Conservation (phyloP, 1,140 invertebrate species). For the Caerostris extrusa region DNA sequence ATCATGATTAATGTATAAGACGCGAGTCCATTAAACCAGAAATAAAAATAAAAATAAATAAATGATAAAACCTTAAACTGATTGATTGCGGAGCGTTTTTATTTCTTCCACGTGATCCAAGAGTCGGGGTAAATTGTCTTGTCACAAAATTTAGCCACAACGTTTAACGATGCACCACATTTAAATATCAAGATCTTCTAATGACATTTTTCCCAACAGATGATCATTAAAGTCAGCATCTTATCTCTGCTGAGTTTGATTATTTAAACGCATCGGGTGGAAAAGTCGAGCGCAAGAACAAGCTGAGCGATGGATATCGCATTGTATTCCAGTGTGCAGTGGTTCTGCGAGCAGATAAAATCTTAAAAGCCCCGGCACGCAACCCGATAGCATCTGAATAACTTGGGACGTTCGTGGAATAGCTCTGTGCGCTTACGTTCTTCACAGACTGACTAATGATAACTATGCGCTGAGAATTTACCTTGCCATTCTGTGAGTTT, state of each 20-base stretch:
- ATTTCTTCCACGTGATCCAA: background rate
- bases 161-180: background rate
- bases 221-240: conserved; percentile 40
- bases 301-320: conserved; percentile 9
- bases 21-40: too few relatives aligned
- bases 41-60: background rate
- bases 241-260: conserved; percentile 13
- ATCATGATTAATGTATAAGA: too few relatives aligned
- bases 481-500: background rate
- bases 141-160: background rate
- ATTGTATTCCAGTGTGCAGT: conserved; percentile 16
- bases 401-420: background rate
- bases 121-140: background rate
- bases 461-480: conserved; percentile 27
- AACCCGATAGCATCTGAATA: conserved; percentile 1
- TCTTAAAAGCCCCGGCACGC: conserved; percentile 23
- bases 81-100: background rate
- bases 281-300: conserved; percentile 28
- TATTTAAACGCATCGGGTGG: conserved; percentile 24
- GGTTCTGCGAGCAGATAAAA: conserved; percentile 14
- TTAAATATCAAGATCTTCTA: conserved; percentile 17
- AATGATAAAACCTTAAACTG: background rate
- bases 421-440: background rate
- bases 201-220: background rate
- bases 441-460: conserved; percentile 11